Evolutionary conservation across 2,797 vertebrate species (phyloP), one percentile per base, ranked within the genome.

Genomic region (Neopelma chrysocephalum): DNA sequence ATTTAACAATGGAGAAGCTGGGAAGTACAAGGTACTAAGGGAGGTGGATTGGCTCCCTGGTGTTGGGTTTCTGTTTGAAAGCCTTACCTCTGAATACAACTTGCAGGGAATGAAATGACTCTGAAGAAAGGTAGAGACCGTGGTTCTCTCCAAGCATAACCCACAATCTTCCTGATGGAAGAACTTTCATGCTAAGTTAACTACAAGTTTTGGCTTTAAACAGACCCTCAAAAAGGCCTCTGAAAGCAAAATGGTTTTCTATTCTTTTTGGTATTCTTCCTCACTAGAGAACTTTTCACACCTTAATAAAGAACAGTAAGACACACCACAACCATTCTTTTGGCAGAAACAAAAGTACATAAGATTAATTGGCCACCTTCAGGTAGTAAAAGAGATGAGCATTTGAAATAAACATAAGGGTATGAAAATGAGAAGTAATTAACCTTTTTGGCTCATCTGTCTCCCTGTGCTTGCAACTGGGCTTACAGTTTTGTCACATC

Each of bases 371-470:
- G 92, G 75, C 73, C 88, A 95, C 90, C 89, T 95, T 90, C 83
- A 95, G 91, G 80, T 77, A 90, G 23, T 26, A 62, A 64, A 81
- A 90, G 88, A 92, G 53, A 94, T 57, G 47, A 96, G 61, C 76
- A 96, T 89, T 95, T 94, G 85, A 94, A 97, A 97, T 82, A 96
- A 97, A 96, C 90, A 89, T 94, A 95, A 93, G 68, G 53, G 45
- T 95, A 95, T 94, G 66, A 93, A 96, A 96, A 97, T 82, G 89
- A 86, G 88, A 96, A 94, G 64, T 87, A 96, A 96, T 97, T 95
- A 96, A 97, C 96, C 82, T 96, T 93, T 94, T 69, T 73, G 90
- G 93, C 83, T 95, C 21, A 5, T 90, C 82, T 94, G 83, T 82
- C 93, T 94, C 87, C 42, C 73, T 56, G 11, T 43, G 51, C 76